These are phyloP conservation scores for Temnothorax curvispinosus DNA, from an alignment of 1,140 invertebrate genomes.

Conservation along the genomic window DNA sequence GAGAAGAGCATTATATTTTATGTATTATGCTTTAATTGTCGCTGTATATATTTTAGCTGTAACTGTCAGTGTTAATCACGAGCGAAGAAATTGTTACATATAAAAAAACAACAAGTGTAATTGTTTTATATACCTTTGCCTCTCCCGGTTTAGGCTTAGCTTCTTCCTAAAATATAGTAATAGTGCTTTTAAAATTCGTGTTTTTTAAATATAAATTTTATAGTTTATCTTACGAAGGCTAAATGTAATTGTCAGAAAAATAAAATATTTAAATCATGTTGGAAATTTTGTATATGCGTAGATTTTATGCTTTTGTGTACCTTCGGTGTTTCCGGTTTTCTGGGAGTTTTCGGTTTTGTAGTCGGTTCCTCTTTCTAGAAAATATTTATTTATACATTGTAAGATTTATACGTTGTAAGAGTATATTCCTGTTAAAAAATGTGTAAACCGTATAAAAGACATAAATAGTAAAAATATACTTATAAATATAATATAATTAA, in stretches of 20 bases:
- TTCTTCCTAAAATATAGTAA: constrained; percentile 49
- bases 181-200: constrained; percentile 1
- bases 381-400: constrained; percentile 51
- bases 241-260: not conserved
- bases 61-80: constrained; percentile 4
- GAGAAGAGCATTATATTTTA: constrained; percentile 1
- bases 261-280: constrained; percentile 12
- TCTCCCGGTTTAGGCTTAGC: constrained; percentile 42
- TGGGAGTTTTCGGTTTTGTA: constrained; percentile 69
- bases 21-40: constrained; percentile 28
- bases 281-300: not conserved
- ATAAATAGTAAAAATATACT: not conserved
- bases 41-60: not conserved
- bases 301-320: constrained; percentile 54
- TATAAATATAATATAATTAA: not conserved
- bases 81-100: constrained; percentile 7
- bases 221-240: not conserved
- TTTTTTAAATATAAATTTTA: constrained; percentile 7
- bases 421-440: constrained; percentile 14
- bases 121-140: constrained; percentile 37
- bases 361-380: constrained; percentile 68
- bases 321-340: constrained; percentile 70
- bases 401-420: constrained; percentile 10
- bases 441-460: not conserved
- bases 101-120: constrained; percentile 8